A percentile compares a stretch with the other conserved stretches of the same genome.
phyloP scores from a whole-genome alignment of 2,888 invertebrate genomes.

The Calliopum simillimum region DNA sequence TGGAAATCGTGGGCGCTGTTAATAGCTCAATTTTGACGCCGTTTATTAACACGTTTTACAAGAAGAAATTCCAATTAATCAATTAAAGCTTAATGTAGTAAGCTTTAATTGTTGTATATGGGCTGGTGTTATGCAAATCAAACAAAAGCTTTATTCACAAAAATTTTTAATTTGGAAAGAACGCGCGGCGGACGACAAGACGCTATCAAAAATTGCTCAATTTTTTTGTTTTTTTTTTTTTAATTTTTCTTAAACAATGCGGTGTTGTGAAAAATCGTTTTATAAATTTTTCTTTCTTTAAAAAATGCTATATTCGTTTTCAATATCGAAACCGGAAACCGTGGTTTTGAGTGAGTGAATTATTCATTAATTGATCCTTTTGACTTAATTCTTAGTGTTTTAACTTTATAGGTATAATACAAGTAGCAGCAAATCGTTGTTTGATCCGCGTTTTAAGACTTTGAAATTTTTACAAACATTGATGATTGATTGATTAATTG shows the following conservation, averaged over 20 bases:
- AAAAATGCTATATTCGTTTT: neutral
- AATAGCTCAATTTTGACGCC: conserved; percentile 68
- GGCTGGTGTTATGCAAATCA: too few species aligned
- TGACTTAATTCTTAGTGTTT: too few species aligned
- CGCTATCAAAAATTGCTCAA: conserved; percentile 14
- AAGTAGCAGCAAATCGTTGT: too few species aligned
- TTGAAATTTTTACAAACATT: conserved; percentile 6
- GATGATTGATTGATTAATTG: neutral
- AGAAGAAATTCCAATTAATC: conserved; percentile 16
- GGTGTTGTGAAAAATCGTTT: too few species aligned
- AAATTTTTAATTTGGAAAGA: neutral
- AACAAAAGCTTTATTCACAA: neutral
- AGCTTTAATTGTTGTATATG: neutral
- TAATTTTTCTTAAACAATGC: conserved; percentile 30
- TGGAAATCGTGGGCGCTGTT: conserved; percentile 65
- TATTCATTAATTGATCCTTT: conserved; percentile 7
- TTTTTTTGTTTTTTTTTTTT: conserved; percentile 21
- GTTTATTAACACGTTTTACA: conserved; percentile 43
- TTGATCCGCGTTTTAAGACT: too few species aligned
- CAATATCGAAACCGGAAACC: conserved; percentile 26
- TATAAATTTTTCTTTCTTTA: neutral
- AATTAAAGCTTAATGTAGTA: conserved; percentile 2
- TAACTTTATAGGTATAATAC: too few species aligned
- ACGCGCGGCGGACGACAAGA: neutral
- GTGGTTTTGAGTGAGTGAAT: neutral